Base-by-base conservation (phyloP, 2,888 invertebrate genomes). In the Scaptomyza reducta region DNA sequence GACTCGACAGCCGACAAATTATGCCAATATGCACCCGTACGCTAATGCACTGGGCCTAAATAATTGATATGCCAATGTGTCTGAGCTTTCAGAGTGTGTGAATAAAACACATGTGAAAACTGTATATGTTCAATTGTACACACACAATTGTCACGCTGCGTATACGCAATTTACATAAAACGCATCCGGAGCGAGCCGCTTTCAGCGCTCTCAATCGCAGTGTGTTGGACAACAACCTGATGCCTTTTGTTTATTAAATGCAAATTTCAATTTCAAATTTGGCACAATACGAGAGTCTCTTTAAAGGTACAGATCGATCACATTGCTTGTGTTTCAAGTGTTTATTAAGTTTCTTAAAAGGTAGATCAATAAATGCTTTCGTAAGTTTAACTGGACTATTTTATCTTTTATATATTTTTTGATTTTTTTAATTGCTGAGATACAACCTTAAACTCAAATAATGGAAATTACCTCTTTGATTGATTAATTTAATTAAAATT, bases 21-120 rank as follows among this genome's bases (percentile, higher is more conserved):
- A 82, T 82, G 79, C 69, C 79, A 70, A 64, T 80, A 79, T 69
- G 67, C 66, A 59, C 44, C 45, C 42, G 67, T 51, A 47, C 74
- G 68, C 81, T 83, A 83, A 83, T 83, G 87, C 81, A 86, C 65
- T 81, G 51, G 45, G 59, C 74, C 78, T 83, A 70, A 86, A 86
- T 83, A 74, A 83, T 83, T 83, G 59, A 86, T 45, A 47, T 50
- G 59, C 49, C 68, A 67, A 70, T 82, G 82, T 72, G 55, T 40
- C 50, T 60, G 60, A 57, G 80, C 61, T 80, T 74, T 65, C 76
- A 77, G 61, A 67, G 71, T 65, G 77, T 73, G 70, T 79, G 76
- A 75, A 70, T 38, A 38, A 64, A 63, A 74, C 60, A 67, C 14
- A 25, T 35, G n/a, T 9, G 13, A 40, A 9, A 40, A 16, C 16